These are phyloP conservation scores for Ploceus nigricollis DNA, from an alignment of 2,113 vertebrate species.

Conservation along the genomic window DNA sequence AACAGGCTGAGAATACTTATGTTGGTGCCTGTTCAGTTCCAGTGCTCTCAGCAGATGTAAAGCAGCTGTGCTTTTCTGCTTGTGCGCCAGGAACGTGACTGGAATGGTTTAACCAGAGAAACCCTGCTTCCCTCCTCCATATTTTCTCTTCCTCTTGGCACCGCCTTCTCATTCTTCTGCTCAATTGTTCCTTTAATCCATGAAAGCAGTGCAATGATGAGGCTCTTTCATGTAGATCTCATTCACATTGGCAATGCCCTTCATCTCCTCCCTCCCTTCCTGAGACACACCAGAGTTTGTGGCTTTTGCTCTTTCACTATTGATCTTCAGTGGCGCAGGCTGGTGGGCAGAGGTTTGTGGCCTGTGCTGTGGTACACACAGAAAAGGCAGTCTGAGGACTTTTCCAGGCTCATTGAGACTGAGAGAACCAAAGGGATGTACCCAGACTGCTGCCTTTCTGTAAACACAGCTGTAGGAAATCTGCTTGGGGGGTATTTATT, in stretches of 20 bases:
- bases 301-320: slow-evolving; percentile 11
- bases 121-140: slow-evolving; percentile 20
- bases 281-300: background rate
- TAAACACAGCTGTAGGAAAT: background rate
- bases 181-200: slow-evolving; percentile 52
- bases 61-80: slow-evolving; percentile 56
- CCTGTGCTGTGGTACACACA: background rate
- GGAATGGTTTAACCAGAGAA: slow-evolving; percentile 30
- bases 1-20: slow-evolving; percentile 12
- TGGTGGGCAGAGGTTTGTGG: slow-evolving; percentile 15
- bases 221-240: slow-evolving; percentile 40
- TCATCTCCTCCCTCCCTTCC: slow-evolving; percentile 38
- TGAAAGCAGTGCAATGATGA: background rate
- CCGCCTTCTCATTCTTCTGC: slow-evolving; percentile 35
- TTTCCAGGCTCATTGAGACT: background rate
- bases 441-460: background rate
- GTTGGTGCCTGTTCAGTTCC: background rate
- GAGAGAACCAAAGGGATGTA: background rate
- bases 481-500: background rate
- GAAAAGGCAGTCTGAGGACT: background rate
- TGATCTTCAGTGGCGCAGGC: slow-evolving; percentile 3
- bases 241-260: slow-evolving; percentile 21
- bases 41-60: slow-evolving; percentile 44
- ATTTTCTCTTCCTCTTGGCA: slow-evolving; percentile 53
- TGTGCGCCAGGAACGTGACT: slow-evolving; percentile 50